Conservation (phyloP, 2,113 vertebrate genomes). For the Ptilorrhoa leucosticta region DNA sequence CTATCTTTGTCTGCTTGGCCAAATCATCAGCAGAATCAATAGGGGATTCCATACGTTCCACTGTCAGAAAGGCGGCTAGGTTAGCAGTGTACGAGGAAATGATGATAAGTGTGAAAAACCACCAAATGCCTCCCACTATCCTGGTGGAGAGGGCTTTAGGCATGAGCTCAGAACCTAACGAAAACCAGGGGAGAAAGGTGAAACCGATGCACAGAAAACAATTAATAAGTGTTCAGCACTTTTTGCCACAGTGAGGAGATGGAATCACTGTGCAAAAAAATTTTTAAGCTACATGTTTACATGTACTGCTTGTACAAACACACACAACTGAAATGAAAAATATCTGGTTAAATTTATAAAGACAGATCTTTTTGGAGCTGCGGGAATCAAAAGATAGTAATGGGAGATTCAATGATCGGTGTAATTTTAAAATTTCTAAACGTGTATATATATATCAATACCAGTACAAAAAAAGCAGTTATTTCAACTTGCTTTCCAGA, state of each 20-base stretch:
- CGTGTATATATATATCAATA: neutral
- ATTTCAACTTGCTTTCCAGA: neutral
- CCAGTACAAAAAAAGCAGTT: neutral
- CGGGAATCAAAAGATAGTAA: slow-evolving; percentile 53
- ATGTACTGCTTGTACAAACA: slow-evolving; percentile 31
- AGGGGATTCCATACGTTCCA: slow-evolving; percentile 98
- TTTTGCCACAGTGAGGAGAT: slow-evolving; percentile 58
- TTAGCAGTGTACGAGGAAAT: slow-evolving; percentile 99
- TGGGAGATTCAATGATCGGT: slow-evolving; percentile 45
- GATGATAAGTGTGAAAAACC: slow-evolving; percentile 99
- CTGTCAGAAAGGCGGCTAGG: slow-evolving; percentile 97
- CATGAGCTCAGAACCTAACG: slow-evolving; percentile 98
- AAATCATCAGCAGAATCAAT: slow-evolving; percentile 97
- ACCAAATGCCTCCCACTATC: slow-evolving; percentile 99
- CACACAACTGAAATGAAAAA: slow-evolving; percentile 40
- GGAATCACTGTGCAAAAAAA: slow-evolving; percentile 61
- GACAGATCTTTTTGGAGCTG: neutral
- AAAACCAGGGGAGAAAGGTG: slow-evolving; percentile 83
- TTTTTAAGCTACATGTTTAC: slow-evolving; percentile 29
- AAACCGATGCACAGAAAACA: slow-evolving; percentile 70
- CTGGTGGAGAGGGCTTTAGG: slow-evolving; percentile 99
- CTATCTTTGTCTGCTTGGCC: slow-evolving; percentile 98
- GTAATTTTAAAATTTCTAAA: neutral
- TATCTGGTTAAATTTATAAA: slow-evolving; percentile 12
- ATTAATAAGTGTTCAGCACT: slow-evolving; percentile 51